phyloP scores from a whole-genome alignment of 2,888 invertebrate genomes.

The Cantharis nigra region DNA sequence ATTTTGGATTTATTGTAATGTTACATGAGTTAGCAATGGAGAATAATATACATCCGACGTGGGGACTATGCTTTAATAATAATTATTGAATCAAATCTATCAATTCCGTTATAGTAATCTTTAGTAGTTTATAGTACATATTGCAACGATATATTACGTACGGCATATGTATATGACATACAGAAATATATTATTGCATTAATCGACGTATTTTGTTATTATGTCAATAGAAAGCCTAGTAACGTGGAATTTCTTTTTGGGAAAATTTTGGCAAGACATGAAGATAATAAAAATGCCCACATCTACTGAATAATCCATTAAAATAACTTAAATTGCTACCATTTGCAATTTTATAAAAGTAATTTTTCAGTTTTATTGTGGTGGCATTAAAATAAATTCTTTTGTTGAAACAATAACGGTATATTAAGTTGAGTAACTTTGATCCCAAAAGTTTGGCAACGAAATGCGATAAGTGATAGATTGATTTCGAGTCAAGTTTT shows the following conservation, averaged over 20 bases:
- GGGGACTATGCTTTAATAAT: not conserved
- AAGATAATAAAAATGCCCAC: not conserved
- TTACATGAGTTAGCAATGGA: not conserved
- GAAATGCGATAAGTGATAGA: constrained; percentile 2
- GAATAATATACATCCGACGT: not conserved
- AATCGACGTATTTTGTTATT: not conserved
- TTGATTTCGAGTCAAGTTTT: not conserved
- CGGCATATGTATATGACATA: not conserved
- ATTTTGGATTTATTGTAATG: no score
- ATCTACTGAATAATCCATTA: constrained; percentile 7
- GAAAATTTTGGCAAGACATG: not conserved
- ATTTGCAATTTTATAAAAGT: constrained; percentile 5
- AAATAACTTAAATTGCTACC: constrained; percentile 5
- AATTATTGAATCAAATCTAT: not conserved
- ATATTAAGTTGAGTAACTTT: constrained; percentile 15
- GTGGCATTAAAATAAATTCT: constrained; percentile 19
- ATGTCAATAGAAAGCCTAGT: not conserved
- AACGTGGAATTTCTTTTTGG: not conserved
- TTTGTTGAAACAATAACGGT: constrained; percentile 17
- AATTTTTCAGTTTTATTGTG: constrained; percentile 11
- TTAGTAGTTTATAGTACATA: not conserved
- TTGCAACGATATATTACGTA: not conserved
- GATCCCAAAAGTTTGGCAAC: constrained; percentile 12
- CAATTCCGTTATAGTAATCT: not conserved
- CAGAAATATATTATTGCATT: not conserved